Base-by-base conservation (phyloP, 2,888 invertebrate species). In the Pandemis heparana region DNA sequence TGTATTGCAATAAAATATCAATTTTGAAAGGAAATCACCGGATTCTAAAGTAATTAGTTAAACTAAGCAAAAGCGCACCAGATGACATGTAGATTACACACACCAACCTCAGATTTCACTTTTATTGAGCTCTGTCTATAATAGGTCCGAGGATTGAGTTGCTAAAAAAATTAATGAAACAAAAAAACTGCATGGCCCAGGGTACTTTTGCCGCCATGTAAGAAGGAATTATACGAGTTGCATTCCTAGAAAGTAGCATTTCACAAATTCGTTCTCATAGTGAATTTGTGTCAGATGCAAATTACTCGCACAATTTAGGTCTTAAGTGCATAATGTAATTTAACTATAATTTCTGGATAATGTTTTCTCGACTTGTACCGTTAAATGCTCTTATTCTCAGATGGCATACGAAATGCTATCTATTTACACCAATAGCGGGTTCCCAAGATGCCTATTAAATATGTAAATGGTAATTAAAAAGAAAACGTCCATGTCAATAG, bases 301-400 rank as follows among this genome's bases (percentile, higher is more conserved):
- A 71, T 71, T 66, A 66, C 38, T 8, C 51, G 62, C 38, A 62
- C n/a, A 5, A 46, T 64, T 59, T 48, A 48, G 61, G 32, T n/a
- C 32, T 32, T 16, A 48, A 67, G 66, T 41, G n/a, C 60, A 53
- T 14, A 53, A 61, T 60, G 61, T 43, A 67, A 71, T 66, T 43
- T 62, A 38, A 61, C 61, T 43, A 62, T 66, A 66, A 70, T 71
- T 67, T 71, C 53, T 53, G 53, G 66, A 62, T 62, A 61, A 39
- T 53, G 56, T 23, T 23, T 56, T 51, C 64, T 67, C 43, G 61
- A 38, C 6, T 16, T 41, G 10, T 56, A 66, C 61, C 66, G 66
- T 71, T 71, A 41, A 60, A 59, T 46, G 71, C 59, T 60, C 65
- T 71, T 51, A 71, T 71, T 71, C 60, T 23, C 41, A 53, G 61